A percentile compares a stretch with the other conserved stretches of the same genome.
Conservation (phyloP, 2,888 invertebrate species). For the Pemphredon lugubris region DNA sequence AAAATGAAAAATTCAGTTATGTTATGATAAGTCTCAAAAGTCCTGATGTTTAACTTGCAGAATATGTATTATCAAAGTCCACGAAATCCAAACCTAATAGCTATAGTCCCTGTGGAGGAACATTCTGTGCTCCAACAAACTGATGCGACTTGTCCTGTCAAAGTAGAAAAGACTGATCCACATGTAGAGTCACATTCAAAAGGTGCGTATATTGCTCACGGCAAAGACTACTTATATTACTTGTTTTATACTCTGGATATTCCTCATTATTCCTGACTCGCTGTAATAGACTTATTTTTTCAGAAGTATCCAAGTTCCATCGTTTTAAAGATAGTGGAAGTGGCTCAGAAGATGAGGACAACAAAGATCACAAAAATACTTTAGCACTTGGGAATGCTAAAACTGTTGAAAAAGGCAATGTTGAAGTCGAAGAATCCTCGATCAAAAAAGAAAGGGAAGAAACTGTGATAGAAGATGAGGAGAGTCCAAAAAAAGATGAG, state of each 20-base stretch:
- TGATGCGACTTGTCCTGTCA: slow-evolving; percentile 37
- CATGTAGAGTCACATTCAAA: slow-evolving; percentile 30
- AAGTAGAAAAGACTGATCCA: slow-evolving; percentile 47
- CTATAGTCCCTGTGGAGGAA: slow-evolving; percentile 81
- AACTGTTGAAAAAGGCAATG: slow-evolving; percentile 30
- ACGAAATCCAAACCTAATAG: slow-evolving; percentile 82
- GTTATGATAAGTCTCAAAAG: too few relatives aligned
- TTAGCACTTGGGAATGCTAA: slow-evolving; percentile 16
- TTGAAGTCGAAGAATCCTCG: slow-evolving; percentile 30
- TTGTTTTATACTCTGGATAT: neutral
- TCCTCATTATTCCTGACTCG: neutral
- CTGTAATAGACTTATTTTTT: slow-evolving; percentile 31
- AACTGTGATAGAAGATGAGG: slow-evolving; percentile 32
- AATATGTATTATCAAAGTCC: slow-evolving; percentile 73
- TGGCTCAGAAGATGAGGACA: slow-evolving; percentile 78
- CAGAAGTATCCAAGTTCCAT: slow-evolving; percentile 81
- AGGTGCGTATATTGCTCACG: slow-evolving; percentile 35
- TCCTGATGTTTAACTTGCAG: slow-evolving; percentile 53
- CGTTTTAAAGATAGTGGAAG: slow-evolving; percentile 81
- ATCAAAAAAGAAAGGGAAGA: slow-evolving; percentile 24
- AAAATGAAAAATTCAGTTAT: too few relatives aligned
- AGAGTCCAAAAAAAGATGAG: slow-evolving; percentile 65
- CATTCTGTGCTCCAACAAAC: slow-evolving; percentile 62
- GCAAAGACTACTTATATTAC: neutral
- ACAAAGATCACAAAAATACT: slow-evolving; percentile 56